Base-by-base conservation (phyloP, 1,140 invertebrate species). In the Heliothis virescens region DNA sequence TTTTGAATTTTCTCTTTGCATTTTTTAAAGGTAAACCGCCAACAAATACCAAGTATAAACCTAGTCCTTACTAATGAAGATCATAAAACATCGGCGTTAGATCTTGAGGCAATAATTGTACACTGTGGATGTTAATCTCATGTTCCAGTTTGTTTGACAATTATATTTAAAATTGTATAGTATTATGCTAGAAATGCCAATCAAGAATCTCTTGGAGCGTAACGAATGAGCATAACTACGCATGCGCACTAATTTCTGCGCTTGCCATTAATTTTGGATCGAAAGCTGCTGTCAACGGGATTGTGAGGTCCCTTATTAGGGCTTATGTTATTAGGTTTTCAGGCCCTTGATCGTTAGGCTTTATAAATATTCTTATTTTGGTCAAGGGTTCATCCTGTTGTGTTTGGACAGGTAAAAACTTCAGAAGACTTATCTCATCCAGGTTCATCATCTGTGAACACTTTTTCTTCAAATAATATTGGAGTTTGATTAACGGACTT, bases 141-240 rank as follows among this genome's bases (percentile, higher is more conserved):
- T 78, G 63, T 78, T 69, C 63, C 60, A 57, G 21, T 67, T 77
- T 69, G 29, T 55, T 67, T 73, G 79, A 75, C 79, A 65, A 79
- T 69, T 62, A 52, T 71, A 79, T 79, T 63, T 71, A 53, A 79
- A 71, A 67, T 72, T 73, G 73, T 76, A 81, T 60, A 71, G 63
- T 55, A 81, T 71, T 76, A 76, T 48, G 55, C 79, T 81, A 50
- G 76, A 81, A 69, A 75, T 48, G 79, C 73, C 79, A 71, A 69
- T 81, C 79, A 81, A 71, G 50, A 69, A 69, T 47, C 34, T 21
- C 52, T 9, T 69, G 57, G 47, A 57, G 79, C 73, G 65, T 76
- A 55, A 71, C 63, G 57, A 52, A 79, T 29, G 53, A 13, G 41
- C 18, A 21, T 7, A 57, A 4, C 21, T 47, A 52, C 16, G n/a